These are phyloP conservation scores for Chaunax sp. DNA, from an alignment of 2,797 vertebrate genomes.

Conservation along the genomic window DNA sequence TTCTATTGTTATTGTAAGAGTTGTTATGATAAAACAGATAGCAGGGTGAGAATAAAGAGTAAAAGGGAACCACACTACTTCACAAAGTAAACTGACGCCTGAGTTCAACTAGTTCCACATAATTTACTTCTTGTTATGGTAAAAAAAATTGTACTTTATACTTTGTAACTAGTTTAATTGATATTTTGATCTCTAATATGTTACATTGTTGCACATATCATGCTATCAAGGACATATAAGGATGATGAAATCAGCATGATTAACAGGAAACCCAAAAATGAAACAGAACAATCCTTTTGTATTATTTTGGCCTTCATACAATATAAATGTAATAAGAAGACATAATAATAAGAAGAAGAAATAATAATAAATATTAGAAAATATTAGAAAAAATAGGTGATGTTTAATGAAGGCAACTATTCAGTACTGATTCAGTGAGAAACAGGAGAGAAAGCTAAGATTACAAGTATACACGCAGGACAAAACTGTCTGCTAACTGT, in stretches of 20 bases:
- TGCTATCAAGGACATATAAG: constrained; percentile 13
- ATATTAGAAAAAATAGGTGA: no score
- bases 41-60: background rate
- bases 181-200: background rate
- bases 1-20: background rate
- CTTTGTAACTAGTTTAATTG: background rate
- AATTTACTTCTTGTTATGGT: background rate
- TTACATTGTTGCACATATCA: background rate
- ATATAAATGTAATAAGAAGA: background rate
- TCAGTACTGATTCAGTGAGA: background rate
- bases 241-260: background rate
- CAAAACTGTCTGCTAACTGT: no score
- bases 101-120: background rate
- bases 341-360: no score
- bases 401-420: constrained; percentile 1
- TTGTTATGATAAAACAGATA: background rate
- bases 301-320: background rate
- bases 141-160: no score
- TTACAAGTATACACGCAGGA: background rate
- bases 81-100: constrained; percentile 5
- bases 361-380: no score
- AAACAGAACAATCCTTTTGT: background rate
- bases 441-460: constrained; percentile 1
- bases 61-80: constrained; percentile 11
- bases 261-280: constrained; percentile 6